Conservation (phyloP, 2,797 vertebrate genomes). For the Parauchenoglanis ngamensis region DNA sequence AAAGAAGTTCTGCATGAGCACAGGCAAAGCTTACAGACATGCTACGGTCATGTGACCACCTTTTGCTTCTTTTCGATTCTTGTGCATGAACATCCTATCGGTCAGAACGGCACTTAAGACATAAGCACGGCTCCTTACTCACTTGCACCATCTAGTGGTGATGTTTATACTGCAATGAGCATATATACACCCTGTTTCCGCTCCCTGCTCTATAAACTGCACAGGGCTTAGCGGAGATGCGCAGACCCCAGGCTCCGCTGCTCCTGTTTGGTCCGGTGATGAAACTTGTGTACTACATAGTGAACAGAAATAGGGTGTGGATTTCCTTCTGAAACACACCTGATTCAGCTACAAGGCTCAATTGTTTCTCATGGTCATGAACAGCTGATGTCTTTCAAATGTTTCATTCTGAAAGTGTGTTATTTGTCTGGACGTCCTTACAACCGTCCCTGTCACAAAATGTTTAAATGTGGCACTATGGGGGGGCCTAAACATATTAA, state of each 20-base stretch:
- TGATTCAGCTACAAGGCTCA: background rate
- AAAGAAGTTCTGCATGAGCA: background rate
- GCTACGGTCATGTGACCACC: background rate
- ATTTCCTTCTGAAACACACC: background rate
- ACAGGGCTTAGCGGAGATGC: background rate
- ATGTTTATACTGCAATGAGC: background rate
- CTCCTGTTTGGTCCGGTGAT: background rate
- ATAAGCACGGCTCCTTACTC: background rate
- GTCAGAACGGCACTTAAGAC: background rate
- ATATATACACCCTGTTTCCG: background rate
- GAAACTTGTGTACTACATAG: background rate
- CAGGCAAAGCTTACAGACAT: background rate
- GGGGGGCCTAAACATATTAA: background rate
- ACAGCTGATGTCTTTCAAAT: background rate
- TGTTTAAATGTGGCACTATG: background rate
- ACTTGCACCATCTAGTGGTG: slow-evolving; percentile 7
- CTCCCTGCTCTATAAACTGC: background rate
- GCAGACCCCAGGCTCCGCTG: too few relatives aligned
- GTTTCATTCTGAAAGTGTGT: background rate
- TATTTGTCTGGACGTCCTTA: background rate
- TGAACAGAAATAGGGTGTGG: background rate
- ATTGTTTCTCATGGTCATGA: background rate
- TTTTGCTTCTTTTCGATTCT: too few relatives aligned
- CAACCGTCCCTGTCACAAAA: background rate
- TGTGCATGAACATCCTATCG: background rate